These are phyloP conservation scores for Odontocerum albicorne DNA, from an alignment of 2,888 invertebrate species.

Conservation along the genomic window DNA sequence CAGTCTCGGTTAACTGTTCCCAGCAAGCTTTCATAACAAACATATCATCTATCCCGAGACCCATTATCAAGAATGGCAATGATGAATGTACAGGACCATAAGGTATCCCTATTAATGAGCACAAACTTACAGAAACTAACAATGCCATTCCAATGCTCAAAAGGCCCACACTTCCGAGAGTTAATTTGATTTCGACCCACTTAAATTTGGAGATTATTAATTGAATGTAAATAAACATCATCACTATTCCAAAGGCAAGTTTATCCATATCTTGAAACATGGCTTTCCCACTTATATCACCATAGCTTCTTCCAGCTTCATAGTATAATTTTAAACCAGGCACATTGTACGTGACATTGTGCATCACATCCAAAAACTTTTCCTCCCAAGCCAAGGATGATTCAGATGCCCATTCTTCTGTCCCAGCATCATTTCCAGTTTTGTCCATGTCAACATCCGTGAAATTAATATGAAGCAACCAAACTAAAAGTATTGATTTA, in stretches of 20 bases:
- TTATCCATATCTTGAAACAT: constrained; percentile 75
- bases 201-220: constrained; percentile 45
- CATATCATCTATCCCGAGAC: constrained; percentile 82
- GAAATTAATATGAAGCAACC: constrained; percentile 70
- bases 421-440: constrained; percentile 71
- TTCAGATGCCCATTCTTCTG: constrained; percentile 71
- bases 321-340: constrained; percentile 55
- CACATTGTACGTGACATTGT: constrained; percentile 43
- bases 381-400: constrained; percentile 64
- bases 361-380: constrained; percentile 55
- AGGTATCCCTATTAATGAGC: constrained; percentile 68
- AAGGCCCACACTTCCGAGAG: constrained; percentile 59
- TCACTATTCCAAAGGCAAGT: constrained; percentile 64
- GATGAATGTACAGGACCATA: constrained; percentile 84
- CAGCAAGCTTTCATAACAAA: constrained; percentile 82
- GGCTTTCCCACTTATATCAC: constrained; percentile 69
- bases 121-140: constrained; percentile 69
- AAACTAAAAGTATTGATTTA: constrained; percentile 62
- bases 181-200: constrained; percentile 27
- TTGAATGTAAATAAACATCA: constrained; percentile 76
- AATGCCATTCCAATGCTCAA: constrained; percentile 75
- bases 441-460: constrained; percentile 65
- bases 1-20: constrained; percentile 62
- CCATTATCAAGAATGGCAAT: constrained; percentile 79
- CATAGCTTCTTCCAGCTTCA: constrained; percentile 69